Conservation (phyloP, 2,888 invertebrate genomes). For the Drosophila neonasuta region DNA sequence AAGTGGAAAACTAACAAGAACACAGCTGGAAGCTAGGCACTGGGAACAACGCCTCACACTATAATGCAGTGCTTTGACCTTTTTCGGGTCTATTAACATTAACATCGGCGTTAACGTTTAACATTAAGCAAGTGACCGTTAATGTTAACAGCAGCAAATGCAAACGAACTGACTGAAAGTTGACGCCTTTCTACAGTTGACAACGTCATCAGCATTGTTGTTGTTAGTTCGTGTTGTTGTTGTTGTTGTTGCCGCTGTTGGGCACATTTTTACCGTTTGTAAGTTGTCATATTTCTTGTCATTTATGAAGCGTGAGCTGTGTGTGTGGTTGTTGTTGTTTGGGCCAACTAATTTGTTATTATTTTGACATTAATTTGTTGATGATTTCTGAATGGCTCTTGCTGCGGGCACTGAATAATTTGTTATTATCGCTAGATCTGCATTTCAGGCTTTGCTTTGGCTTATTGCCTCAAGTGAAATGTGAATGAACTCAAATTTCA, state of each 20-base stretch:
- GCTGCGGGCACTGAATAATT: constrained; percentile 38
- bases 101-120: constrained; percentile 9
- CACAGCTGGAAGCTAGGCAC: constrained; percentile 13
- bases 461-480: constrained; percentile 16
- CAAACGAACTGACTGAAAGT: constrained; percentile 36
- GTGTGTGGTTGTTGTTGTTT: neutral
- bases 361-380: constrained; percentile 70
- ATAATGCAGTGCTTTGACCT: constrained; percentile 59
- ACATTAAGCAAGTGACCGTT: constrained; percentile 40
- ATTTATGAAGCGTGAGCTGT: neutral
- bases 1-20: constrained; percentile 25
- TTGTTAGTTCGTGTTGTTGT: constrained; percentile 10
- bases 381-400: constrained; percentile 57
- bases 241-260: constrained; percentile 34
- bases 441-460: neutral
- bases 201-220: constrained; percentile 49
- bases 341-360: constrained; percentile 68
- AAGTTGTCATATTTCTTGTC: constrained; percentile 60
- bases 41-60: neutral
- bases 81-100: constrained; percentile 25
- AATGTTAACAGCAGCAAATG: constrained; percentile 35
- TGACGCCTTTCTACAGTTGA: constrained; percentile 49
- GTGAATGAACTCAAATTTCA: constrained; percentile 1
- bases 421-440: constrained; percentile 37
- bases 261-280: constrained; percentile 70